These are phyloP conservation scores for Rhaphigaster nebulosa DNA, from an alignment of 2,888 invertebrate species.

Conservation along the genomic window DNA sequence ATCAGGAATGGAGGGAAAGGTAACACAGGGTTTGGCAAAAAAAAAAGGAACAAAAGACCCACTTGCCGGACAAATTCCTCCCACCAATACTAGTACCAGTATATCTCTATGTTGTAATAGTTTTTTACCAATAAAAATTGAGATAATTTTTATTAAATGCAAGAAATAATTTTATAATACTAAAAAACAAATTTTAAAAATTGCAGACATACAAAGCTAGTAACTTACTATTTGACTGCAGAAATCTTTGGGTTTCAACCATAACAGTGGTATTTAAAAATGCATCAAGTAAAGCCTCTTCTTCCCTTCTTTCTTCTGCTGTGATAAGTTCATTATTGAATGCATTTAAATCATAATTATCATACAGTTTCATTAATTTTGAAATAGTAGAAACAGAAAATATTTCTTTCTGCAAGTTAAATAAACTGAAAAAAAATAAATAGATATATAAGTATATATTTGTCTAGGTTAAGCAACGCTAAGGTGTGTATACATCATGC, in stretches of 20 bases:
- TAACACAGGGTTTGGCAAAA: too few species aligned
- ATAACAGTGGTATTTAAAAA: slow-evolving; percentile 84
- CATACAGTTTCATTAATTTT: slow-evolving; percentile 78
- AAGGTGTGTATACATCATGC: too few species aligned
- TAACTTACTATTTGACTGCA: slow-evolving; percentile 72
- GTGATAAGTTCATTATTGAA: slow-evolving; percentile 83
- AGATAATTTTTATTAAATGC: too few species aligned
- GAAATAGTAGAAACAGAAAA: slow-evolving; percentile 81
- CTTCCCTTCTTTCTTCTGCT: slow-evolving; percentile 69
- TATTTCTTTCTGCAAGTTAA: slow-evolving; percentile 75
- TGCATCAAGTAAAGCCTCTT: slow-evolving; percentile 78
- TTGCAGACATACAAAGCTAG: neutral
- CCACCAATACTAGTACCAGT: too few species aligned
- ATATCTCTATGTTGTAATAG: too few species aligned
- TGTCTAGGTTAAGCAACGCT: neutral
- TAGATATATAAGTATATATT: neutral
- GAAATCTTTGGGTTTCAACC: slow-evolving; percentile 78
- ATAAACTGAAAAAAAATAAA: slow-evolving; percentile 72
- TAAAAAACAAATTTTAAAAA: neutral
- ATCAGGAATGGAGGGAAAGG: too few species aligned
- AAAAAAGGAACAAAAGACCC: too few species aligned
- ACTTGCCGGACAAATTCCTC: too few species aligned
- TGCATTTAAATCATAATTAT: slow-evolving; percentile 87
- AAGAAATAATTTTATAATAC: too few species aligned
- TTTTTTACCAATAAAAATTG: too few species aligned